Percentiles rank a stretch among this genome's conserved stretches.
These are phyloP conservation scores for Oncorhynchus masou DNA, from an alignment of 2,113 vertebrate genomes.

Conservation along the genomic window DNA sequence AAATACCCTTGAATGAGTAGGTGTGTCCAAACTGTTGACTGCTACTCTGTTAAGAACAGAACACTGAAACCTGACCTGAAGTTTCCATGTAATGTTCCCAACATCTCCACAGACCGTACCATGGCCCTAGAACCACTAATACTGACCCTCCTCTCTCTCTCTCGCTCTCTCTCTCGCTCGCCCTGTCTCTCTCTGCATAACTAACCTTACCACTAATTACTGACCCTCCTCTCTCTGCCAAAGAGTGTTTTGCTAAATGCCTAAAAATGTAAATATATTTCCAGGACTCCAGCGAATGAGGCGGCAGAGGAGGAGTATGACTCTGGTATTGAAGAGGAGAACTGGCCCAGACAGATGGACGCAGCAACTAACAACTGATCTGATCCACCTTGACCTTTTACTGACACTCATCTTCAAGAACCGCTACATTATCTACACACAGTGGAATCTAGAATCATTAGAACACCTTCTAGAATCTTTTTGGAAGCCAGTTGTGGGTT, in stretches of 20 bases:
- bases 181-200: too few relatives aligned
- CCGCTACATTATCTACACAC: conserved; percentile 13
- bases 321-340: conserved; percentile 92
- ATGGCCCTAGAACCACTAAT: too few relatives aligned
- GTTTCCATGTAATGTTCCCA: conserved; percentile 30
- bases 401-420: conserved; percentile 21
- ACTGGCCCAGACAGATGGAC: conserved; percentile 93
- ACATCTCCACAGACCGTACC: too few relatives aligned
- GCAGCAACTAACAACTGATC: conserved; percentile 92
- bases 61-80: conserved; percentile 22
- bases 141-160: too few relatives aligned
- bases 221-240: too few relatives aligned
- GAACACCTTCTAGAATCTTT: conserved; percentile 34
- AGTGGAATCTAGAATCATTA: conserved; percentile 37
- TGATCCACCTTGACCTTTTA: not conserved
- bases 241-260: too few relatives aligned
- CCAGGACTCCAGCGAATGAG: conserved; percentile 87
- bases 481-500: conserved; percentile 38
- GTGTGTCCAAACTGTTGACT: too few relatives aligned
- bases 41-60: too few relatives aligned
- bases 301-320: conserved; percentile 90
- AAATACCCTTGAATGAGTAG: too few relatives aligned
- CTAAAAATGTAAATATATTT: conserved; percentile 39
- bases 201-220: too few relatives aligned
- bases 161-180: too few relatives aligned